Conservation (phyloP, 1,140 invertebrate species). For the Euura saliciscinereae region DNA sequence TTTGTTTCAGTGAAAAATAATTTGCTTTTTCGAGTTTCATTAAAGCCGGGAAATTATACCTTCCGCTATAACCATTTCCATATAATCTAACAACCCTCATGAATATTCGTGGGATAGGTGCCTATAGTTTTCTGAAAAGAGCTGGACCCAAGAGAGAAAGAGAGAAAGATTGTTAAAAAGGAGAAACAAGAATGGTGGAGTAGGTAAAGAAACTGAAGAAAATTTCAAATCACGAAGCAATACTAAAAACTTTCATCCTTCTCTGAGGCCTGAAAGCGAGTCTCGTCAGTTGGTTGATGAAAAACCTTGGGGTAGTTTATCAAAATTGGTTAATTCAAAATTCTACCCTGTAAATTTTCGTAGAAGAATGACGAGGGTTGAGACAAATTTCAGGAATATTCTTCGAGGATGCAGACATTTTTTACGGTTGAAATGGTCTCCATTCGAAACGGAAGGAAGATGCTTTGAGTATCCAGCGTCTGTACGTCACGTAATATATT, state of each 20-base stretch:
- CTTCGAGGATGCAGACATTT: too few relatives aligned
- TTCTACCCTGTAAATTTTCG: background rate
- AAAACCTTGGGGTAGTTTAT: background rate
- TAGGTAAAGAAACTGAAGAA: background rate
- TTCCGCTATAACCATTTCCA: too few relatives aligned
- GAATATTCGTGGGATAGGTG: too few relatives aligned
- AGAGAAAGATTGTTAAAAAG: too few relatives aligned
- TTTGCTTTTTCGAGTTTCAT: background rate
- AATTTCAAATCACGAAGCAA: background rate
- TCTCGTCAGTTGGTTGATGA: background rate
- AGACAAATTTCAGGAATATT: too few relatives aligned
- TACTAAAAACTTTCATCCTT: conserved; percentile 3
- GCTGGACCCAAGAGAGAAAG: too few relatives aligned
- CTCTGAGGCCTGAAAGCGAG: background rate
- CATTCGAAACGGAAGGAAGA: too few relatives aligned
- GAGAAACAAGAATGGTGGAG: too few relatives aligned
- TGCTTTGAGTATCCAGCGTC: too few relatives aligned
- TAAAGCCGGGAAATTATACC: background rate
- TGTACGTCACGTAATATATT: background rate
- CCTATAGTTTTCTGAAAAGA: too few relatives aligned
- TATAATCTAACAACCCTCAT: too few relatives aligned
- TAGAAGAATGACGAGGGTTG: background rate
- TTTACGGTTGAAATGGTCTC: too few relatives aligned
- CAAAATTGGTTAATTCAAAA: background rate
- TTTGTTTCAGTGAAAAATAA: background rate